These are phyloP conservation scores for Gymnogyps californianus DNA, from an alignment of 2,113 vertebrate species.

Conservation along the genomic window DNA sequence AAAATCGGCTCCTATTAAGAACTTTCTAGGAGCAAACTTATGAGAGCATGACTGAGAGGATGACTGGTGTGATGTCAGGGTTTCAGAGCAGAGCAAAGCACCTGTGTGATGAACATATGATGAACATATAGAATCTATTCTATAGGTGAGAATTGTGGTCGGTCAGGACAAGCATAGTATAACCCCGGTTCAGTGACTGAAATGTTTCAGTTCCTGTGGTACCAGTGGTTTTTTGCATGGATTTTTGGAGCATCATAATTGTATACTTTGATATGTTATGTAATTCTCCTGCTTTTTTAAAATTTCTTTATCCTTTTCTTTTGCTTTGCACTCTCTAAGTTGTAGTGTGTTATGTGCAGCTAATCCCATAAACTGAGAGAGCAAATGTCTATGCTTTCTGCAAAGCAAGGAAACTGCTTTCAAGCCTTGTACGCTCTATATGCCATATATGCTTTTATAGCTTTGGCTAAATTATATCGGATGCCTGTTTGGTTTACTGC, in stretches of 20 bases:
- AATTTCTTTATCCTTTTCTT: neutral
- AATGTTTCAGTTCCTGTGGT: neutral
- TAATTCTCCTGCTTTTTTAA: neutral
- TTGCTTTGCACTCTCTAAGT: neutral
- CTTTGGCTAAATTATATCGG: neutral
- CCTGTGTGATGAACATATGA: fast-evolving
- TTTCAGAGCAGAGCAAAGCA: neutral
- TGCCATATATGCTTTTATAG: neutral
- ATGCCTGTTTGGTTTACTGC: neutral
- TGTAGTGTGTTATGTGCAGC: neutral
- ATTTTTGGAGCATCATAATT: neutral
- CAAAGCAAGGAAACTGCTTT: neutral
- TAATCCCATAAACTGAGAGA: neutral
- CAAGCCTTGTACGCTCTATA: neutral
- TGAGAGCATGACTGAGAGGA: neutral
- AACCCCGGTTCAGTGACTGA: neutral
- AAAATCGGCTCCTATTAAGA: neutral
- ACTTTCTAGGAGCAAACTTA: neutral
- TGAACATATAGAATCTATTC: neutral
- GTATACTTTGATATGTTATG: neutral
- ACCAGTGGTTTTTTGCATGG: fast-evolving
- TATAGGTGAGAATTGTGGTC: neutral
- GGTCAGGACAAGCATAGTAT: neutral
- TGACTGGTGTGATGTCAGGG: neutral
- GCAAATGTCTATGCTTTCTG: neutral